Evolutionary conservation across 2,797 vertebrate species (phyloP).

Genomic region (Silurus aristotelis): DNA sequence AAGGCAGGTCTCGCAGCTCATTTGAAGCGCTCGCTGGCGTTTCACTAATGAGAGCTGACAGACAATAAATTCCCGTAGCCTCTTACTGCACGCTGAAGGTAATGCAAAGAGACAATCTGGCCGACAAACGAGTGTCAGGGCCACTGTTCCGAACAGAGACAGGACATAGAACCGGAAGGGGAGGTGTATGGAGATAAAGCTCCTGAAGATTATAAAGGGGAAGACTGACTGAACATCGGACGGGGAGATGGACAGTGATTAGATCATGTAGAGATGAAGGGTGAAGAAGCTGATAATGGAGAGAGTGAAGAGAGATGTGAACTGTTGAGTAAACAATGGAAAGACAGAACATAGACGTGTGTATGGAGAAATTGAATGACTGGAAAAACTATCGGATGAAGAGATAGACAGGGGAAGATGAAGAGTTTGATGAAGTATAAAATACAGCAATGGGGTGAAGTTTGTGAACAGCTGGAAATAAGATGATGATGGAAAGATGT

Average conservation of each 20-base stretch:
- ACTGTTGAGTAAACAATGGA: neutral
- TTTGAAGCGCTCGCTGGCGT: constrained; percentile 54
- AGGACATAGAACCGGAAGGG: neutral
- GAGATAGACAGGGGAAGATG: neutral
- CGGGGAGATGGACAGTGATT: neutral
- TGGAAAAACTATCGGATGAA: neutral
- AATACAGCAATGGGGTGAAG: too few relatives aligned
- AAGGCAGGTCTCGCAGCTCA: constrained; percentile 52
- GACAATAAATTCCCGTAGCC: constrained; percentile 56
- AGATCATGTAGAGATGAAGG: neutral
- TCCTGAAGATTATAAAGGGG: neutral
- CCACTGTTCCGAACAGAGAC: constrained; percentile 5
- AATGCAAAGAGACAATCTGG: constrained; percentile 57
- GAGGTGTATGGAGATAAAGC: constrained; percentile 3
- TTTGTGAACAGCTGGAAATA: neutral
- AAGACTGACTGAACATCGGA: neutral
- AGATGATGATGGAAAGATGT: neutral
- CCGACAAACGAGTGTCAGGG: constrained; percentile 38
- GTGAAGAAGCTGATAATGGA: neutral
- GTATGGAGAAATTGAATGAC: too few relatives aligned
- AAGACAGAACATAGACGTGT: neutral
- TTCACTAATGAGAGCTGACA: constrained; percentile 61
- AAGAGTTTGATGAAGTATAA: neutral
- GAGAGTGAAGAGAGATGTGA: neutral
- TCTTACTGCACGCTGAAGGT: constrained; percentile 53